Base-by-base conservation (phyloP, 2,888 invertebrate genomes). In the Oscheius sp. region DNA sequence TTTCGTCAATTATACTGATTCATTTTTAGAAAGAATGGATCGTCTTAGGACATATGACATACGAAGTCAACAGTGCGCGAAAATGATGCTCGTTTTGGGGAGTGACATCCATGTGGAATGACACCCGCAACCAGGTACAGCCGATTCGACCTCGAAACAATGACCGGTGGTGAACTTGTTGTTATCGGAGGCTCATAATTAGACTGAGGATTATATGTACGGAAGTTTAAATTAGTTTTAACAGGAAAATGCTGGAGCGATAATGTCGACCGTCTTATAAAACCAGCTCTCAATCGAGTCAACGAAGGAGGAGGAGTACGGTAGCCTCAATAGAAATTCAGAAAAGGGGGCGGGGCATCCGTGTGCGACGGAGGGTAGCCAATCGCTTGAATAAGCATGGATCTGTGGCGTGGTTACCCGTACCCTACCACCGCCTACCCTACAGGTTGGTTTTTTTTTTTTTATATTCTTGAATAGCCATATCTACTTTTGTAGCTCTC, bases 311-410 rank as follows among this genome's bases (percentile, higher is more conserved):
- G 44, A 28, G 17, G 24, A 44, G 44, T 41, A 44, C 59, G 59
- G 59, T 44, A 59, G 59, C 32, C 32, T 41, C 41, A 22, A 41
- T 38, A 14, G 62, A 49, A 24, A 14, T 26, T 26, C 30, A 22
- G 59, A 17, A 20, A 24, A 26, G 44, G 32, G 26, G 50, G 47
- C 22, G 22, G 38, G 64, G 36, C 38, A 26, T 33, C 36, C 54
- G 67, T 67, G 67, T 36, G 67, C 67, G 59, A 38, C 59, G 36
- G 67, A 59, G 67, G 57, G 67, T 47, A 67, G 57, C 67, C 67
- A 67, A 67, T 59, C 67, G 67, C 49, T 67, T 67, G 67, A 59
- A 32, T 67, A 59, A 67, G 59, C 67, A 67, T 67, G 67, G 67
- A 67, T 32, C 57, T 67, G 57, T 67, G 67, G 67, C 47, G 67